Evolutionary conservation across 2,888 invertebrate species (phyloP).

Genomic region (Criorhina ranunculi): DNA sequence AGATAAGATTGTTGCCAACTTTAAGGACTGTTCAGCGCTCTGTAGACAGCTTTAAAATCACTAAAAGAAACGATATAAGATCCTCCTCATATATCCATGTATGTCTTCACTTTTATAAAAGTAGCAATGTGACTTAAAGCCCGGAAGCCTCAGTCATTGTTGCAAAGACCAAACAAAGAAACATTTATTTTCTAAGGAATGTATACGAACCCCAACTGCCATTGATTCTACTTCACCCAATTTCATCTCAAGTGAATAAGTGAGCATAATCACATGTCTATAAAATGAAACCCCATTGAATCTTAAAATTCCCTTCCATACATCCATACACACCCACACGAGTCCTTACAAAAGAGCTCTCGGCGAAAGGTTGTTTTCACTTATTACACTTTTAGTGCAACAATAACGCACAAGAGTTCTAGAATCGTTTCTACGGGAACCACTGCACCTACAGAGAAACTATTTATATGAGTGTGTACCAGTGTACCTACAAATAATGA

Average conservation of each 20-base stretch:
- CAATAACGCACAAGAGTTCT: slow-evolving; percentile 12
- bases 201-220: not conserved
- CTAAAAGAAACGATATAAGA: too few species aligned
- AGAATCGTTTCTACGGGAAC: not conserved
- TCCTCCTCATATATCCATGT: too few species aligned
- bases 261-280: slow-evolving; percentile 10
- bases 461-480: not conserved
- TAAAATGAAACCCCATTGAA: slow-evolving; percentile 17
- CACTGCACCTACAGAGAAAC: not conserved
- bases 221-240: slow-evolving; percentile 7
- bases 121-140: too few species aligned
- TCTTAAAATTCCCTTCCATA: not conserved
- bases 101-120: too few species aligned
- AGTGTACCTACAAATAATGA: slow-evolving; percentile 20
- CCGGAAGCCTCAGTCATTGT: too few species aligned
- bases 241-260: slow-evolving; percentile 11
- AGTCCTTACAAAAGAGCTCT: not conserved
- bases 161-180: too few species aligned
- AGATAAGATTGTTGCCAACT: too few species aligned
- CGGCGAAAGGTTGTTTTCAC: slow-evolving; percentile 6
- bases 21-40: too few species aligned
- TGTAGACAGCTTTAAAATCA: too few species aligned
- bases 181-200: not conserved
- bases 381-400: slow-evolving; percentile 28
- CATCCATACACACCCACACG: too few species aligned